Evolutionary conservation across 30 jellyfish, hydroid and myxozoan species (phyloP), one percentile per base, ranked within the genome.

Genomic region (Sanderia malayensis): DNA sequence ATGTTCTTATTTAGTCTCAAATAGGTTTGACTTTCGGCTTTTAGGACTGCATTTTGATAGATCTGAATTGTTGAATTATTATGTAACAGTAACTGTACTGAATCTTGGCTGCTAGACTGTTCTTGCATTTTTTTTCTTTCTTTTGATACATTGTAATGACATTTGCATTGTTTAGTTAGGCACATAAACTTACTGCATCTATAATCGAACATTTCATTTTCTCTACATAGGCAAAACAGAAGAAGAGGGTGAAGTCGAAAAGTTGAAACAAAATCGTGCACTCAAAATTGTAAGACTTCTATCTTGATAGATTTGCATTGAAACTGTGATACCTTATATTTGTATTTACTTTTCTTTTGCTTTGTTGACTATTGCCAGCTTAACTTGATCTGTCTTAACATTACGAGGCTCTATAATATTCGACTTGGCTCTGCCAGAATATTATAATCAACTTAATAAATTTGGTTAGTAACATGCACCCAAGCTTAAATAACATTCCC

Each of bases 171-270:
- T 8, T 8, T 15, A 8, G 55, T 41, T 41, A 15, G 15, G 15
- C 15, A 41, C 8, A 6, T 15, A 41, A 41, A 8, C 15, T 41
- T 41, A 41, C 8, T 41, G 11, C 15, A 41, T 6, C 55, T 8
- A 8, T 15, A 41, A 6, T 41, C 55, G 15, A 8, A 8, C 55
- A 6, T 41, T 41, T 41, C 15, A 41, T 6, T 41, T 41, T 6
- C 15, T 41, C 15, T 41, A n/a, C n/a, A 19, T 24, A 49, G 64
- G 27, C 64, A 18, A 19, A 2, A 24, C 7, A 4, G 64, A 49
- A 9, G 64, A 49, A 2, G n/a, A n/a, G n/a, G n/a, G n/a, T n/a
- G 64, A 49, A 7, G 64, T 19, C 64, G 64, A 49, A 24, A 49
- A 49, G 27, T 2, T 49, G 25, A 49, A 19, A 7, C 64, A 49